Conservation (phyloP, 1,140 invertebrate genomes). For the Sminthurides bifidus region DNA sequence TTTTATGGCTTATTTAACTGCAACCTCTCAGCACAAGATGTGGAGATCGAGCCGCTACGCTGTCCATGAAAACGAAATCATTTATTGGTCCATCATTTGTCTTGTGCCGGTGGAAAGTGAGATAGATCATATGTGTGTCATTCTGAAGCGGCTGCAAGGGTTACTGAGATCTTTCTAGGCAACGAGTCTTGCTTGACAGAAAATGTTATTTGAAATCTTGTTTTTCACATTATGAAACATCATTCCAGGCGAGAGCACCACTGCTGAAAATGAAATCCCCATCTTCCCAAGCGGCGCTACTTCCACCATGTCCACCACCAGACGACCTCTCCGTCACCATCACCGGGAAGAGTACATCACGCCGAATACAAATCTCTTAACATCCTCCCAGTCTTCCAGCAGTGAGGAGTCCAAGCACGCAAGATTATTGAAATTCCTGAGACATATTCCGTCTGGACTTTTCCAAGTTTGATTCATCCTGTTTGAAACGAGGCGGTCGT, state of each 20-base stretch:
- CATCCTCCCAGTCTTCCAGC: not conserved
- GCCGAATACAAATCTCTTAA: not conserved
- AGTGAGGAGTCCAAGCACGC: conserved; percentile 21
- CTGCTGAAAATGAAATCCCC: conserved; percentile 28
- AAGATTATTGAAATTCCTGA: conserved; percentile 30
- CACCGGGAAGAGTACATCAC: not conserved
- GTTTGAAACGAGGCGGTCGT: conserved; percentile 25
- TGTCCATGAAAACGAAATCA: too few relatives aligned
- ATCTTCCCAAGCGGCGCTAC: conserved; percentile 17
- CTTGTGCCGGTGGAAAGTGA: too few relatives aligned
- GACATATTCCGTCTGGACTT: conserved; percentile 30
- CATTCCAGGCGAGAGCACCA: conserved; percentile 23
- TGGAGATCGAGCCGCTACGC: too few relatives aligned
- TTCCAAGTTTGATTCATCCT: conserved; percentile 31
- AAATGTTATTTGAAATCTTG: too few relatives aligned
- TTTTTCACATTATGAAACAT: too few relatives aligned
- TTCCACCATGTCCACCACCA: not conserved
- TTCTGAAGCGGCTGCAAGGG: too few relatives aligned
- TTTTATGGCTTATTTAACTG: too few relatives aligned
- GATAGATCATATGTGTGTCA: too few relatives aligned
- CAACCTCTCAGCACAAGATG: too few relatives aligned
- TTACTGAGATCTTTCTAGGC: too few relatives aligned
- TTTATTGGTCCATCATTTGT: too few relatives aligned
- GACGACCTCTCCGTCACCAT: not conserved
- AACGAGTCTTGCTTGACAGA: too few relatives aligned